Base-by-base conservation (phyloP, 2,888 invertebrate species). In the Strigamia maritima region DNA sequence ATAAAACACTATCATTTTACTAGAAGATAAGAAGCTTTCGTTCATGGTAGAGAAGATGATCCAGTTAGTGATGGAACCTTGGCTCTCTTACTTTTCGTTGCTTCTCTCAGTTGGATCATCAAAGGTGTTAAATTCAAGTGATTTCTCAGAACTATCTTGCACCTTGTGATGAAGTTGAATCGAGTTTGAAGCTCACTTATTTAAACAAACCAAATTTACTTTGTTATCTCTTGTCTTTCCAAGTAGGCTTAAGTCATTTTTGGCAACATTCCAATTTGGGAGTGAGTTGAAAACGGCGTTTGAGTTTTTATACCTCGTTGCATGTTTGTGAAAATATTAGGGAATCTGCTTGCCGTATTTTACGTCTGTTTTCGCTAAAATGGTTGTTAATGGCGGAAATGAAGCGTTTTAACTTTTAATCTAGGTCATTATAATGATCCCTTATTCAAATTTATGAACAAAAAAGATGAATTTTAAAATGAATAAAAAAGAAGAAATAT, bases 1-100 rank as follows among this genome's bases (percentile, higher is more conserved):
- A 70, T 70, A 70, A 70, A 70, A 70, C 70, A 70, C 70, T 70
- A 70, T 70, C 70, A 70, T 70, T 70, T 70, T 70, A 70, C 70
- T 70, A 70, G 70, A 70, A 70, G 70, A 70, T 70, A 70, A 70
- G 70, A 70, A 70, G 70, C 70, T 70, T 70, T 70, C 10, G 26
- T 70, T 70, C 70, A 70, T 28, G 70, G 70, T 26, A 28, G 70
- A 70, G 70, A 70, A 70, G 70, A 70, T 70, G 70, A 70, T 70
- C 70, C 70, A 70, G 70, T 70, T 70, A 70, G 70, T 70, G 70
- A 70, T 70, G 70, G 70, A 70, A 70, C 70, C 70, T 70, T 70
- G 28, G 70, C 70, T 70, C 70, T 60, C 26, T 70, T 6, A 54
- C 19, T 54, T 54, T 54, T 54, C 54, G 19, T 54, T 54, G 54